Evolutionary conservation across 2,113 vertebrate genomes (phyloP), one percentile per base, ranked within the genome.

Genomic region (Fulica atra): DNA sequence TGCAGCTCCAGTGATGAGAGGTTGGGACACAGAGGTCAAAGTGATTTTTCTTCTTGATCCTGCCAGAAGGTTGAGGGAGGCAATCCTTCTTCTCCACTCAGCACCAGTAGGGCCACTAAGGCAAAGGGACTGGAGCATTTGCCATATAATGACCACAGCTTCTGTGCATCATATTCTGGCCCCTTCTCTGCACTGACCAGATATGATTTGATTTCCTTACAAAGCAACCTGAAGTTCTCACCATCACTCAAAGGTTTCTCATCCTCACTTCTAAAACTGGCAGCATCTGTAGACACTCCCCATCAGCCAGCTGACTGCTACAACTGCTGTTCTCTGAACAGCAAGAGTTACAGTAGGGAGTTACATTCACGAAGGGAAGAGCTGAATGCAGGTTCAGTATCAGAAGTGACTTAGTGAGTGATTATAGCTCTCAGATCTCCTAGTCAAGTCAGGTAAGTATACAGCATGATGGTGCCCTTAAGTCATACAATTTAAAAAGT

Each of bases 381-480:
- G 21, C 44, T 56, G 21, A 40, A 29, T 4, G 20, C 10, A 38
- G 26, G 8, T 46, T 10, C 53, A 71, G 40, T 33, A 66, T 31
- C 48, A 29, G 13, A 59, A 56, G 24, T 11, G 31, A 64, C 23
- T 29, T 4, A 16, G 23, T 6, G 28, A 50, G 54, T 18, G 29
- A 18, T 69, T 21, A 33, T 2, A 57, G 83, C 48, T 33, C 28
- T 40, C 48, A 15, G 31, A 44, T 21, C 10, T 24, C 40, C 16
- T 16, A 38, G 29, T 4, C 35, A 78, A 50, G 2, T 19, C 61
- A 54, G 35, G 6, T 35, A 31, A 50, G 12, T 5, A 24, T 1
- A 16, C 16, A 15, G 53, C 1, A 0, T 24, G 50, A 82, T 0
- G 7, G 20, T 4, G 17, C 36, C 70, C 71, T 61, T 14, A 20